Evolutionary conservation across 2,797 vertebrate genomes (phyloP), one percentile per base, ranked within the genome.

Genomic region (Muraenolepis orangiensis): DNA sequence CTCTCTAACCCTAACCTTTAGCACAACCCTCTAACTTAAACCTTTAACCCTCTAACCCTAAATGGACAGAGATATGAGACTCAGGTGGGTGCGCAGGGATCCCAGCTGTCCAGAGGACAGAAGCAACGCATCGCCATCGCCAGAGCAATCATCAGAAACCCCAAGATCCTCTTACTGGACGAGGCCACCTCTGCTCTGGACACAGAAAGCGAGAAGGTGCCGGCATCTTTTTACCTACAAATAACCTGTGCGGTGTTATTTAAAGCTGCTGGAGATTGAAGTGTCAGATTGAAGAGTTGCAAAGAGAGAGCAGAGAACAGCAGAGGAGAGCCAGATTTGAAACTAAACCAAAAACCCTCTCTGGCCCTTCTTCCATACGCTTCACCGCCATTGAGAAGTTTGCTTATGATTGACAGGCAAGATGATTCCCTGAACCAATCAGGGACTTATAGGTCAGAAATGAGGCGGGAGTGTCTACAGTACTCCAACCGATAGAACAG

Each of bases 71-170:
- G 96, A 95, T 99, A 99, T 13, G 92, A 98, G 76, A 99, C 97
- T 67, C 95, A 94, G 14, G 97, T 99, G 66, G 98, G 98, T 3
- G 89, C 94, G 72, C 97, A 98, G 83, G 98, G 97, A 20, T 98
- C 98, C 66, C 96, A 98, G 76, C 89, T 99, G 30, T 98, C 97
- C 70, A 94, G 97, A 74, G 98, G 98, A 76, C 93, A 99, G 89
- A 99, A 99, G 76, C 98, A 99, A 66, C 95, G 97, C 26, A 98
- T 99, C 10, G 97, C 97, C 38, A 99, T 99, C 66, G 98, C 97
- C 0, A 93, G 97, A 34, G 98, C 98, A 74, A 95, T 99, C 5
- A 81, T 98, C 72, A 92, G 97, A 81, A 94, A 98, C 76, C 97
- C 97, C 32, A 99, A 95, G 91, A 96, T 99, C 77, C 90, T 99